Percentiles rank a stretch among this genome's conserved stretches.
Evolutionary conservation across 2,888 invertebrate genomes (phyloP).

Genomic region (Pimpla rufipes): DNA sequence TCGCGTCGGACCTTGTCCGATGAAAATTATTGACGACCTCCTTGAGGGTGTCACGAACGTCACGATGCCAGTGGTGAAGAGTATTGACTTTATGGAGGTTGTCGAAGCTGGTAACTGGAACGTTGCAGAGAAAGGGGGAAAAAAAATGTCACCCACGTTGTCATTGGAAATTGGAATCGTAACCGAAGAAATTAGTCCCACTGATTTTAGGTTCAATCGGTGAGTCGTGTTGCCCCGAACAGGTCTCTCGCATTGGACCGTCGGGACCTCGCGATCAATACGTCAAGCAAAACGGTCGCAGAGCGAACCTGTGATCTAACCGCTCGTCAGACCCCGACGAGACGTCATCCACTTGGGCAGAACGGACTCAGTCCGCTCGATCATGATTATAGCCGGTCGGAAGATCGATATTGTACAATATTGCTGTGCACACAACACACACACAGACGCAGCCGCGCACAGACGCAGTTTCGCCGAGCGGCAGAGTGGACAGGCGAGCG

Average conservation of each 20-base stretch:
- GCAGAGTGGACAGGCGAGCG: constrained; percentile 8
- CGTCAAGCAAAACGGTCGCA: background rate
- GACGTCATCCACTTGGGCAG: background rate
- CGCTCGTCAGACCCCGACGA: background rate
- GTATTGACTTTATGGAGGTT: background rate
- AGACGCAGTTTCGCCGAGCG: background rate
- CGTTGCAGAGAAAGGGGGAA: background rate
- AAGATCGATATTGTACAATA: constrained; percentile 23
- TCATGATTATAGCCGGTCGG: background rate
- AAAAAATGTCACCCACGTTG: background rate
- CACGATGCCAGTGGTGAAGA: background rate
- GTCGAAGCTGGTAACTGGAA: background rate
- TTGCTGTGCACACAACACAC: constrained; percentile 14
- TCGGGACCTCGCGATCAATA: background rate
- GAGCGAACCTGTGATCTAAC: background rate
- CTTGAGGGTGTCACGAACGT: background rate
- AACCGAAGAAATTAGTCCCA: background rate
- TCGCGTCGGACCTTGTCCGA: constrained; percentile 32
- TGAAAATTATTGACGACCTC: constrained; percentile 54
- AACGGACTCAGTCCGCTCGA: background rate
- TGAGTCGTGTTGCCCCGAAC: background rate
- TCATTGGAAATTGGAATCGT: background rate
- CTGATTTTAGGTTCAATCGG: background rate
- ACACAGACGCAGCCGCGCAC: background rate
- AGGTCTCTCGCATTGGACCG: background rate